Conservation (phyloP, 2,113 vertebrate genomes). For the Cettia cetti region DNA sequence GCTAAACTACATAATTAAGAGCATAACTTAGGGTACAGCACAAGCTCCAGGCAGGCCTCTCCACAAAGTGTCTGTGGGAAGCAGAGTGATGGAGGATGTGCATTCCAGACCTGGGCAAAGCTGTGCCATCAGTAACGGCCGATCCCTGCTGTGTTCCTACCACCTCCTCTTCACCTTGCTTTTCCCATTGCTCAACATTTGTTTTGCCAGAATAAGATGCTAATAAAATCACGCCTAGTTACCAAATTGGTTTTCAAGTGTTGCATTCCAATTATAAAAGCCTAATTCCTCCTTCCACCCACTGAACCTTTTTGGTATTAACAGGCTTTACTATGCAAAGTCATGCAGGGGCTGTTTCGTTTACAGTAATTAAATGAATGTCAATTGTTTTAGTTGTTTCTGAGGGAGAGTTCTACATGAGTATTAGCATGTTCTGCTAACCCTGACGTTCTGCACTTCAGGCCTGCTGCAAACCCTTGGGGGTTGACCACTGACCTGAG, state of each 20-base stretch:
- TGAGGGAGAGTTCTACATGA: conserved; percentile 74
- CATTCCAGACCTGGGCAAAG: background rate
- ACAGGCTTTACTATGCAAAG: conserved; percentile 66
- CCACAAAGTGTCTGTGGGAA: background rate
- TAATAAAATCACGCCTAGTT: conserved; percentile 50
- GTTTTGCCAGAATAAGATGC: conserved; percentile 65
- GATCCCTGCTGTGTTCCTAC: background rate
- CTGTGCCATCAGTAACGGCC: background rate
- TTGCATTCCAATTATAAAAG: conserved; percentile 54
- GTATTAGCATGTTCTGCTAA: conserved; percentile 83
- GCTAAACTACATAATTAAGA: background rate
- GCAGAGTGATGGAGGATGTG: background rate
- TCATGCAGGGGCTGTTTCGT: conserved; percentile 70
- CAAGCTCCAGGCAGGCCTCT: background rate
- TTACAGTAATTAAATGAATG: conserved; percentile 85
- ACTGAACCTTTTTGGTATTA: conserved; percentile 57
- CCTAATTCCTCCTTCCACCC: conserved; percentile 47
- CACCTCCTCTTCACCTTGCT: conserved; percentile 38
- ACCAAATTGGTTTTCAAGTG: conserved; percentile 54
- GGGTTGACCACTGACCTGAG: conserved; percentile 79
- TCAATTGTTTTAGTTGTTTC: conserved; percentile 72
- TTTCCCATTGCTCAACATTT: conserved; percentile 42
- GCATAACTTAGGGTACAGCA: background rate
- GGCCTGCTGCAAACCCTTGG: conserved; percentile 61
- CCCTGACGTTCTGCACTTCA: conserved; percentile 67